Base-by-base conservation (phyloP, 2,113 vertebrate genomes). In the Condylura cristata region DNA sequence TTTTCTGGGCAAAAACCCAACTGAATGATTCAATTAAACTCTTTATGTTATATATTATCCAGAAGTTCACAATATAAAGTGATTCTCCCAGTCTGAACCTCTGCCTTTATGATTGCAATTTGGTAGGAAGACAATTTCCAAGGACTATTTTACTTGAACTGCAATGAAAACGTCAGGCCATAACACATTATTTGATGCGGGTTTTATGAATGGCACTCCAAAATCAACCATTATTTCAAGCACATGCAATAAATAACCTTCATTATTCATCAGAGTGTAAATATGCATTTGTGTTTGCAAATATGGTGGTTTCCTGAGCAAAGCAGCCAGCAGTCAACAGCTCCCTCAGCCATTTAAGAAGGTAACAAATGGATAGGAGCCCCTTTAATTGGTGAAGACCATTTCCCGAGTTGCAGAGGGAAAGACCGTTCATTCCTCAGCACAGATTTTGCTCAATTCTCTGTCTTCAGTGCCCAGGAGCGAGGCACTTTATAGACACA, bases 1-100 rank as follows among this genome's bases (percentile, higher is more conserved):
- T 98, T 98, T 98, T 98, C 98, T 98, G 98, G 98, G 98, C 98
- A 98, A 98, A 98, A 98, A 97, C 98, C 98, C 98, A 98, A 98
- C 97, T 97, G 98, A 97, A 98, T 98, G 98, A 98, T 98, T 98
- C 98, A 98, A 98, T 98, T 98, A 98, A 98, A 98, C 98, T 98
- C 97, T 98, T 98, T 98, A 98, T 97, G 97, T 98, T 98, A 98
- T 98, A 98, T 98, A 98, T 98, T 98, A 98, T 98, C 98, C 98
- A 98, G 97, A 98, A 98, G 98, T 98, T 98, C 98, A 97, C 98
- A 98, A 98, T 98, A 97, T 97, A 97, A 98, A 98, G 96, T 96
- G 98, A 98, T 98, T 98, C 97, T 92, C 95, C 18, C 96, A 98
- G 97, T 96, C 97, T 97, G 96, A 98, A 98, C 96, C 95, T 97